Conservation (phyloP, 1,140 invertebrate genomes). For the Cotesia glomerata region DNA sequence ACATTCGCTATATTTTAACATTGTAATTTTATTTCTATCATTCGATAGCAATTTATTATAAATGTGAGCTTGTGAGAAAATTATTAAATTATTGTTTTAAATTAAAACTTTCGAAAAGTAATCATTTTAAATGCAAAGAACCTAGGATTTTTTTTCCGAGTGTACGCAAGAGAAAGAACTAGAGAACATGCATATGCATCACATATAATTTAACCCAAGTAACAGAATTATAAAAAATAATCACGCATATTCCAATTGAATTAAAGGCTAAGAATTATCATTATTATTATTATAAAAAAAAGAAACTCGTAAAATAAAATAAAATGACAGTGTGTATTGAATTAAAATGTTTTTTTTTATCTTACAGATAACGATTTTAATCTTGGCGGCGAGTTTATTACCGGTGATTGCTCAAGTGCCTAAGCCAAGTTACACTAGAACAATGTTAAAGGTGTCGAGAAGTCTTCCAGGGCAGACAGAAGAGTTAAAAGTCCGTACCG, state of each 20-base stretch:
- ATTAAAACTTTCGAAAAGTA: neutral
- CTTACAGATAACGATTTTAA: slow-evolving; percentile 41
- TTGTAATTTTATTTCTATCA: slow-evolving; percentile 7
- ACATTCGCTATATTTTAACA: neutral
- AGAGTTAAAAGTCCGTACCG: slow-evolving; percentile 76
- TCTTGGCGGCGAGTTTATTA: slow-evolving; percentile 19
- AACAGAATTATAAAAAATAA: slow-evolving; percentile 11
- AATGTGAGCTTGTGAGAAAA: slow-evolving; percentile 14
- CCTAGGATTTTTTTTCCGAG: neutral
- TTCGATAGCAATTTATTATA: neutral
- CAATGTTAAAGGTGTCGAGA: slow-evolving; percentile 77
- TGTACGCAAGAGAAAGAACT: slow-evolving; percentile 14
- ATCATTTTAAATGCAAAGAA: slow-evolving; percentile 21
- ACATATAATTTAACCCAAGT: slow-evolving; percentile 19
- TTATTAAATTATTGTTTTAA: slow-evolving; percentile 11
- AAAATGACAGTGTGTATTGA: slow-evolving; percentile 10
- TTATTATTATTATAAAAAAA: slow-evolving; percentile 5
- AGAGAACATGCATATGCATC: slow-evolving; percentile 22
- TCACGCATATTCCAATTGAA: slow-evolving; percentile 15
- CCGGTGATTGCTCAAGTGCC: slow-evolving; percentile 40
- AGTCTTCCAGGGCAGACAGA: slow-evolving; percentile 77
- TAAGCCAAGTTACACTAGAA: slow-evolving; percentile 68
- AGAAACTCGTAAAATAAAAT: neutral
- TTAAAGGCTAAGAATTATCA: slow-evolving; percentile 26
- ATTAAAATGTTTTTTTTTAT: slow-evolving; percentile 10